phyloP scores from a whole-genome alignment of 2,797 vertebrate genomes.

The Decapterus maruadsi region DNA sequence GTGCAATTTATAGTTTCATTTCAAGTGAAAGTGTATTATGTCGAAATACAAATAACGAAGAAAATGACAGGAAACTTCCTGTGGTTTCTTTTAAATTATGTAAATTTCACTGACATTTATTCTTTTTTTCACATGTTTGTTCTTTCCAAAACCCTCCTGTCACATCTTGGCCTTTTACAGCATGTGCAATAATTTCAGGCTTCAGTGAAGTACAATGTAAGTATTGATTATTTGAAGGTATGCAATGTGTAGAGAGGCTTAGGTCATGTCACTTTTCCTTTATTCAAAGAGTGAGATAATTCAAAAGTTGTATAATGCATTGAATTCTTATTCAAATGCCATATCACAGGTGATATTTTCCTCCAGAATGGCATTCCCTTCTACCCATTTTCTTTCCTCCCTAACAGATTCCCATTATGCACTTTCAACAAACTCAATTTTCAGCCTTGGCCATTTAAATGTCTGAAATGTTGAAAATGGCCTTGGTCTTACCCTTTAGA shows the following conservation, averaged over 20 bases:
- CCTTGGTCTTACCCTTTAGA: constrained; percentile 61
- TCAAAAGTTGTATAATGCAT: constrained; percentile 65
- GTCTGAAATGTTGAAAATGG: constrained; percentile 62
- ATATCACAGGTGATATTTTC: constrained; percentile 77
- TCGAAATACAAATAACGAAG: constrained; percentile 44
- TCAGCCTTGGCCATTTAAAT: constrained; percentile 62
- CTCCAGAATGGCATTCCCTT: constrained; percentile 66
- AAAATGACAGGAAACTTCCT: constrained; percentile 48
- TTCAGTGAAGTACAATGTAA: constrained; percentile 71
- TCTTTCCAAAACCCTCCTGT: constrained; percentile 54
- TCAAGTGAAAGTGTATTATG: constrained; percentile 48
- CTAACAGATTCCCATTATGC: constrained; percentile 66
- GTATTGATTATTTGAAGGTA: constrained; percentile 70
- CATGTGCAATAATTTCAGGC: constrained; percentile 81
- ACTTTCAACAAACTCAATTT: constrained; percentile 71
- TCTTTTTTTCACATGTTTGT: constrained; percentile 74
- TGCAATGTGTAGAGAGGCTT: constrained; percentile 46
- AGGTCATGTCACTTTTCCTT: constrained; percentile 60
- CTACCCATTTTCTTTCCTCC: constrained; percentile 59
- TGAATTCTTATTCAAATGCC: constrained; percentile 78
- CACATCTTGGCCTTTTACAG: constrained; percentile 78
- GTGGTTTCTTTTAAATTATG: constrained; percentile 63
- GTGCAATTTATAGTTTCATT: constrained; percentile 60
- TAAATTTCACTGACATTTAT: constrained; percentile 77
- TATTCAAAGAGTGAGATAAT: constrained; percentile 74